Evolutionary conservation across 1,140 invertebrate genomes (phyloP).

Genomic region (Procambarus virginalis): DNA sequence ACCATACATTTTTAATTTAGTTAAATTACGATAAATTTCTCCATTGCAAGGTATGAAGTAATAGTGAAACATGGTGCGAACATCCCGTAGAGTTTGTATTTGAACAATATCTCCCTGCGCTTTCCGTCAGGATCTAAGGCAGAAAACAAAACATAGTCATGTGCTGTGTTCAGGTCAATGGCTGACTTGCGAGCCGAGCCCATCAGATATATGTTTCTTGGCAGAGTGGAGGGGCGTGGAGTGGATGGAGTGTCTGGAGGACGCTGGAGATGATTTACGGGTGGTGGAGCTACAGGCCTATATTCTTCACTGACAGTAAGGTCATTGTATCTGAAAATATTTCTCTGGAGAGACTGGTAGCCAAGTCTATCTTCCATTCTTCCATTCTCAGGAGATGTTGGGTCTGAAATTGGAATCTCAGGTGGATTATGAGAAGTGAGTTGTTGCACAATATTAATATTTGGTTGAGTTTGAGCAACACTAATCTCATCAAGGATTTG

Average conservation of each 20-base stretch:
- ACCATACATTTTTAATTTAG: no score
- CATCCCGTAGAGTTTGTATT: no score
- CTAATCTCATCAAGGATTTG: slow-evolving; percentile 62
- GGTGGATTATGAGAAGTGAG: slow-evolving; percentile 45
- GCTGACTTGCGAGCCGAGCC: slow-evolving; percentile 72
- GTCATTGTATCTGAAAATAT: slow-evolving; percentile 75
- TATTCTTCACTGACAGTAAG: slow-evolving; percentile 72
- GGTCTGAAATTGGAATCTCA: slow-evolving; percentile 8
- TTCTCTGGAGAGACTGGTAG: slow-evolving; percentile 74
- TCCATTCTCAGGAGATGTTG: slow-evolving; percentile 16
- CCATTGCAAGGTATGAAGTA: no score
- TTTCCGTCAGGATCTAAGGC: slow-evolving; percentile 71
- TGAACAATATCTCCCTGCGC: neutral
- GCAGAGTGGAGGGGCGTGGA: slow-evolving; percentile 80
- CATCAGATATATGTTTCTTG: slow-evolving; percentile 81
- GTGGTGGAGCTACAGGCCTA: slow-evolving; percentile 38
- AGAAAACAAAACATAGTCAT: slow-evolving; percentile 74
- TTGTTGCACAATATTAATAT: slow-evolving; percentile 67
- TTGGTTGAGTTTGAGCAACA: slow-evolving; percentile 63
- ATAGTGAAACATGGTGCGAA: no score
- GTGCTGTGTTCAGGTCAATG: slow-evolving; percentile 72
- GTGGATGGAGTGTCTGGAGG: slow-evolving; percentile 73
- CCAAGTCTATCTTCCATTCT: slow-evolving; percentile 64
- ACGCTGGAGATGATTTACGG: slow-evolving; percentile 43
- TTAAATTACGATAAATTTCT: no score